Percentiles rank a stretch among this genome's conserved stretches.
phyloP scores from a whole-genome alignment of 2,113 vertebrate species.

The Centropus unirufus region DNA sequence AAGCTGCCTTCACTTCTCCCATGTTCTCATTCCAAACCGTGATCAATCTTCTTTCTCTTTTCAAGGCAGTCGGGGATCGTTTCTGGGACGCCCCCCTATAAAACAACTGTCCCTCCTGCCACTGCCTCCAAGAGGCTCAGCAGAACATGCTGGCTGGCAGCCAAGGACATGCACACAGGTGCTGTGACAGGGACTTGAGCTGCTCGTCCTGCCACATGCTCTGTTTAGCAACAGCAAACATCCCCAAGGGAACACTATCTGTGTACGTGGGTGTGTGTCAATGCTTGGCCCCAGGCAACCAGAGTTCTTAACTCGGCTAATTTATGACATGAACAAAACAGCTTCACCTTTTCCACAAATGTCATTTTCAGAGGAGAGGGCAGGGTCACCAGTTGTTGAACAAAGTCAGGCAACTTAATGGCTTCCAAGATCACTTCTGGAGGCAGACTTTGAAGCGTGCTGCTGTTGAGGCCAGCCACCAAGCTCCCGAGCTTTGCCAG shows the following conservation, averaged over 20 bases:
- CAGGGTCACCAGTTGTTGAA: not conserved
- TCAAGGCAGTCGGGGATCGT: not conserved
- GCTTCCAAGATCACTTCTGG: slow-evolving; percentile 48
- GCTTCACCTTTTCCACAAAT: slow-evolving; percentile 64
- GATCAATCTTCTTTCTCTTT: not conserved
- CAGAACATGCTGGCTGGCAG: not conserved
- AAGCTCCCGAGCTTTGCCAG: slow-evolving; percentile 52
- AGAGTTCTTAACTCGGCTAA: not conserved
- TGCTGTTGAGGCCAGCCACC: slow-evolving; percentile 44
- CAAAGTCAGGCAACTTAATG: slow-evolving; percentile 28
- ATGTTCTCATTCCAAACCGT: not conserved
- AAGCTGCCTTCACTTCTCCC: not conserved
- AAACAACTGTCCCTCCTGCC: not conserved
- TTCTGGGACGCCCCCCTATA: not conserved
- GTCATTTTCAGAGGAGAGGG: slow-evolving; percentile 14
- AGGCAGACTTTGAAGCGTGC: not conserved
- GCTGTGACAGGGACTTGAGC: not conserved
- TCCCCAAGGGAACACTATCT: not conserved
- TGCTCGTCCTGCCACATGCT: not conserved
- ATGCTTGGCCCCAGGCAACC: not conserved
- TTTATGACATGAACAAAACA: not conserved
- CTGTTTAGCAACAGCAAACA: not conserved
- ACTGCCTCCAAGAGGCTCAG: not conserved
- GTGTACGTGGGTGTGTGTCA: not conserved
- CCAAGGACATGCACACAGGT: not conserved